Percentiles rank a stretch among this genome's conserved stretches.
Evolutionary conservation across 2,113 vertebrate genomes (phyloP).

Genomic region (Bambusicola thoracicus): DNA sequence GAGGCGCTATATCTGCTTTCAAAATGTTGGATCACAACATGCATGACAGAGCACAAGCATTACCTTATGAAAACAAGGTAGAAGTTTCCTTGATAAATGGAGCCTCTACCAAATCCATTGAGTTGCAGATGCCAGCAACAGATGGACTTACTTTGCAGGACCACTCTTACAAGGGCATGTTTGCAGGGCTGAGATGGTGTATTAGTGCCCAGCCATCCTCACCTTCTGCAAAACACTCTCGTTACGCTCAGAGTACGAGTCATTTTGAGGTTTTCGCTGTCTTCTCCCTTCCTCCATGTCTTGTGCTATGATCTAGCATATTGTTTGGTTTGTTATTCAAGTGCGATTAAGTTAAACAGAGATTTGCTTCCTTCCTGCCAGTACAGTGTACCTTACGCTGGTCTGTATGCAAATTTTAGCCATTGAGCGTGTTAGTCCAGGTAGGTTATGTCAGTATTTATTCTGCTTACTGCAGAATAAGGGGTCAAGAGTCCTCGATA

Average conservation of each 20-base stretch:
- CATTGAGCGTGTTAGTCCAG: constrained; percentile 2
- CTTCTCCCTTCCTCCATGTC: background rate
- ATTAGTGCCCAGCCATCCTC: background rate
- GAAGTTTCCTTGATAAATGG: background rate
- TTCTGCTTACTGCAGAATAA: background rate
- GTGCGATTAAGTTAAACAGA: background rate
- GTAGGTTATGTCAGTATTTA: background rate
- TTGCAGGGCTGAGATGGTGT: background rate
- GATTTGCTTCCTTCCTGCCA: background rate
- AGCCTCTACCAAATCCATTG: background rate
- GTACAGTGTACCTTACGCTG: background rate
- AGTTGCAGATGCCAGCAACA: background rate
- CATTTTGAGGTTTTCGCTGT: background rate
- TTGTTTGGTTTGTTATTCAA: background rate
- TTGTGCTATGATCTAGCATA: background rate
- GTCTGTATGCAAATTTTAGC: background rate
- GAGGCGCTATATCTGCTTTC: background rate
- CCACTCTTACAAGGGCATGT: background rate
- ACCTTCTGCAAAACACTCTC: background rate
- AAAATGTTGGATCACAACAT: background rate
- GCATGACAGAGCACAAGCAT: background rate
- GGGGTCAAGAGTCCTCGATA: constrained; percentile 9
- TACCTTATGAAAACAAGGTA: background rate
- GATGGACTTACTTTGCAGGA: background rate
- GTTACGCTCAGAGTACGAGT: background rate